Evolutionary conservation across 2,797 vertebrate species (phyloP), one percentile per base, ranked within the genome.

Genomic region (Silurus lanzhouensis): DNA sequence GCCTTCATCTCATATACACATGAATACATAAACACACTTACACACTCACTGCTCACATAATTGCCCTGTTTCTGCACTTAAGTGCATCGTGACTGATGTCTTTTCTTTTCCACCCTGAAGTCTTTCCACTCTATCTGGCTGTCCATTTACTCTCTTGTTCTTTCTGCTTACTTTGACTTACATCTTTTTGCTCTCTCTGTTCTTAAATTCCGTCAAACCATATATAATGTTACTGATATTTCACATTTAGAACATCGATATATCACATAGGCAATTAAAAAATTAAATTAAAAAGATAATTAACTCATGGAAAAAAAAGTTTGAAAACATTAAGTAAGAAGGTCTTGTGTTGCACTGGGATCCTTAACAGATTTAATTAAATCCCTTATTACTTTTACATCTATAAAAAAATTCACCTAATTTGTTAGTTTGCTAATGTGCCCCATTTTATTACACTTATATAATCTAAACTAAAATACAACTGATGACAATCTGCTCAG

Each of bases 11-110:
- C 81, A 58, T 52, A 55, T 67, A 48, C 55, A 48, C 76, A 80
- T 67, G 86, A 38, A 67, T 55, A 75, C 55, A 15, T 67, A 84
- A 60, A 85, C 74, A 71, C 83, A 38, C 55, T 84, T 57, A 83
- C 63, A 71, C 64, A 89, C 75, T 52, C 20, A 44, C 75, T 22
- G 20, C 75, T 82, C 84, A 79, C 66, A 86, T 75, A 86, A 86
- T 75, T 48, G 27, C 20, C 80, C 58, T 19, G 61, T n/a, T 68
- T 64, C 44, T 80, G 70, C 15, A 44, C 75, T 75, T 72, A 88
- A 84, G 84, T 72, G 48, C 75, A 80, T 78, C 7, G 80, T 76
- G 77, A 83, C 74, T 80, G 85, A 67, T 80, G 81, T 66, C 61
- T 80, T 81, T 55, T 66, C n/a, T 80, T 58, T 58, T 68, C 52